Conservation (phyloP, 2,113 vertebrate genomes). For the Rhineura floridana region DNA sequence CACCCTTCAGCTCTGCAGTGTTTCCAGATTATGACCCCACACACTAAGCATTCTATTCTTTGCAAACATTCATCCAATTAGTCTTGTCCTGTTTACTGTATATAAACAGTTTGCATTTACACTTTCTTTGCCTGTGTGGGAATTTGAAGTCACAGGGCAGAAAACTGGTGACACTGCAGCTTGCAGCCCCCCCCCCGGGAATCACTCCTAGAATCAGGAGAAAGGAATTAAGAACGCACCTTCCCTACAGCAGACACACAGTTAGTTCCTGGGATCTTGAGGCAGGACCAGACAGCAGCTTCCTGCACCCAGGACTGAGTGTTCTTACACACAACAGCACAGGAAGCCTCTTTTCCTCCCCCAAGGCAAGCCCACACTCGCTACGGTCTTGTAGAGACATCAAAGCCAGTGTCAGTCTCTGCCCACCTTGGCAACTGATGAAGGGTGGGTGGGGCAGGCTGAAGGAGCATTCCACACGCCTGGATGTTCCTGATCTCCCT, state of each 20-base stretch:
- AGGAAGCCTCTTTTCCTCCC: no score
- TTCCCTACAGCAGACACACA: no score
- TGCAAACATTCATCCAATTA: not conserved
- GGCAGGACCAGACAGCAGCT: no score
- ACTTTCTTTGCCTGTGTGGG: not conserved
- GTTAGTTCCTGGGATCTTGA: no score
- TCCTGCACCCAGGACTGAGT: no score
- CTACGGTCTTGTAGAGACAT: no score
- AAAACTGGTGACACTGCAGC: not conserved
- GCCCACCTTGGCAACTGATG: not conserved
- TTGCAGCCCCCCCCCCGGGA: no score
- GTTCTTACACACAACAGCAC: no score
- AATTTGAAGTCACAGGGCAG: not conserved
- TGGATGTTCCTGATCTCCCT: not conserved
- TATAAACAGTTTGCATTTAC: not conserved
- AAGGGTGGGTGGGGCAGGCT: not conserved
- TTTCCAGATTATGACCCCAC: not conserved
- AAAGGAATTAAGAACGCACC: not conserved
- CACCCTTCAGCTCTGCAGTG: not conserved
- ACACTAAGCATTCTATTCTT: not conserved
- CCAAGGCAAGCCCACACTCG: no score
- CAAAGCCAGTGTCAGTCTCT: no score
- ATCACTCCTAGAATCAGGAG: not conserved
- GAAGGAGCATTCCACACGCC: not conserved
- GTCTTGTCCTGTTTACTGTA: not conserved